phyloP scores from a whole-genome alignment of 2,113 vertebrate species.

The Callithrix jacchus region DNA sequence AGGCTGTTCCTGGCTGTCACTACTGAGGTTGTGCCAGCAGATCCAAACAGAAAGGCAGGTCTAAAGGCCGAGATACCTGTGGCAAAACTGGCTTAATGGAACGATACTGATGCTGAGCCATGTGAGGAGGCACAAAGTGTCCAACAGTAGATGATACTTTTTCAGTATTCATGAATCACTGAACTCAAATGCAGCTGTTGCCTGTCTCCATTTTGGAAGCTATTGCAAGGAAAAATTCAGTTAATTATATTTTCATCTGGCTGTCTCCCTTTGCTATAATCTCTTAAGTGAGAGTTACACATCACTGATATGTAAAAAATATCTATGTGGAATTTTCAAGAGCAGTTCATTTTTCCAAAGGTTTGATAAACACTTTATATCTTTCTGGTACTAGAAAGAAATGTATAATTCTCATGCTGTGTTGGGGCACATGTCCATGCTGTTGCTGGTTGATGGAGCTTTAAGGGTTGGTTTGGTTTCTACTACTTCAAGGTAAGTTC shows the following conservation, averaged over 20 bases:
- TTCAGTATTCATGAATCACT: neutral
- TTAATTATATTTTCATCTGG: neutral
- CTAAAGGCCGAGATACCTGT: neutral
- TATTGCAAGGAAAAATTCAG: neutral
- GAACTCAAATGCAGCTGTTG: neutral
- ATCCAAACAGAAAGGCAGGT: neutral
- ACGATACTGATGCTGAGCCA: neutral
- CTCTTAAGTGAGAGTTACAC: neutral
- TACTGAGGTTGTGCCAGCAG: neutral
- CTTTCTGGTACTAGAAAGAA: slow-evolving; percentile 12
- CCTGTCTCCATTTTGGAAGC: neutral
- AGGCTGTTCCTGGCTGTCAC: neutral
- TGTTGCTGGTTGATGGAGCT: neutral
- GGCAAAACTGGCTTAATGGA: neutral
- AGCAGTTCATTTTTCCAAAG: neutral
- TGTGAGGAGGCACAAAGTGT: neutral
- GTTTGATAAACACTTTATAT: neutral
- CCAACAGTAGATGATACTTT: neutral
- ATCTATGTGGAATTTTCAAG: neutral
- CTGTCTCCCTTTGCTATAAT: neutral
- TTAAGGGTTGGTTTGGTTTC: neutral
- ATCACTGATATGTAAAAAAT: neutral
- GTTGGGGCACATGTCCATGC: neutral
- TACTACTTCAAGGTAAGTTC: neutral
- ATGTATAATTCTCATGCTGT: neutral